Evolutionary conservation across 2,797 vertebrate species (phyloP).

Genomic region (Ataeniobius toweri): DNA sequence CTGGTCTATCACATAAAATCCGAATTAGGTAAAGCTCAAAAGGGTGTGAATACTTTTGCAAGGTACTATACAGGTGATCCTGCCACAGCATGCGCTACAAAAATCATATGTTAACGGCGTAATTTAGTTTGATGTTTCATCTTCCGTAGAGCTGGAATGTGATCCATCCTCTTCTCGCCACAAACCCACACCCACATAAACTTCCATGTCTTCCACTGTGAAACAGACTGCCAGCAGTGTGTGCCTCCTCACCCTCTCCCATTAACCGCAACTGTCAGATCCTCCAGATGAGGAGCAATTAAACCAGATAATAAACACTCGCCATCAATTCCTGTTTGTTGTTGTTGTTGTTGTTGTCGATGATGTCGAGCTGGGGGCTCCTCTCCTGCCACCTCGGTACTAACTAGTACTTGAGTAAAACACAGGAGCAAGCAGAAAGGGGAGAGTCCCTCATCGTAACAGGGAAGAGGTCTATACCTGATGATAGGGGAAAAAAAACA

Average conservation of each 20-base stretch:
- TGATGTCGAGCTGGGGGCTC: slow-evolving; percentile 78
- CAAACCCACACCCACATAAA: slow-evolving; percentile 38
- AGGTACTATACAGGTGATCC: slow-evolving; percentile 32
- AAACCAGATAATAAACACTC: slow-evolving; percentile 88
- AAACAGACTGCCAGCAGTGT: slow-evolving; percentile 76
- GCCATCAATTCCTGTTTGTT: slow-evolving; percentile 87
- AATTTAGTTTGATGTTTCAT: slow-evolving; percentile 56
- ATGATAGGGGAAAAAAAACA: slow-evolving; percentile 72
- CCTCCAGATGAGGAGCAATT: slow-evolving; percentile 88
- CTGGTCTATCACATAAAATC: not conserved
- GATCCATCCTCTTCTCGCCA: slow-evolving; percentile 46
- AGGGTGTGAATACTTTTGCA: not conserved
- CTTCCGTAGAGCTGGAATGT: slow-evolving; percentile 56
- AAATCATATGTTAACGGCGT: slow-evolving; percentile 47
- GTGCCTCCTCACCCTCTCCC: slow-evolving; percentile 81
- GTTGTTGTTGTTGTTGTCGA: slow-evolving; percentile 78
- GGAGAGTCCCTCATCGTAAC: slow-evolving; percentile 68
- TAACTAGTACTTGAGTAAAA: slow-evolving; percentile 85
- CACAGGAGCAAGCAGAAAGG: slow-evolving; percentile 57
- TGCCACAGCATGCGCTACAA: slow-evolving; percentile 42
- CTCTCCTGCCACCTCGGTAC: slow-evolving; percentile 81
- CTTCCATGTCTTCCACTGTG: slow-evolving; percentile 58
- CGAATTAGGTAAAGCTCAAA: not conserved
- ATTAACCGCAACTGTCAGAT: slow-evolving; percentile 90
- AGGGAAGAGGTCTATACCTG: slow-evolving; percentile 75